Conservation (phyloP, 2,888 invertebrate species). For the Lasioglossum pauxillum region DNA sequence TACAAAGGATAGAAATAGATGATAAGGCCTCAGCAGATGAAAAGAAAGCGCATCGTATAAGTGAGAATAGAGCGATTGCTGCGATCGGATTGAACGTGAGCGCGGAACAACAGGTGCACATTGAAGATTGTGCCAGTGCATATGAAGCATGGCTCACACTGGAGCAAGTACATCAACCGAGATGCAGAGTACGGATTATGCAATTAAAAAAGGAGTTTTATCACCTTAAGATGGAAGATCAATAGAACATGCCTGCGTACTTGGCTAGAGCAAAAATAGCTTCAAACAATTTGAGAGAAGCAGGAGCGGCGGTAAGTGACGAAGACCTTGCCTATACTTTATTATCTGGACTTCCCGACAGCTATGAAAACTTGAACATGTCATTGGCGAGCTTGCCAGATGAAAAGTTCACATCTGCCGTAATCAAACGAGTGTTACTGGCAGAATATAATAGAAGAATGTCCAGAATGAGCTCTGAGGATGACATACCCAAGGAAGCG, state of each 20-base stretch:
- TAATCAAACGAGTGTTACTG: background rate
- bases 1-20: no score
- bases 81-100: slow-evolving; percentile 2
- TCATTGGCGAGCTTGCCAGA: slow-evolving; percentile 1
- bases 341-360: no score
- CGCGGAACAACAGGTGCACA: slow-evolving; percentile 21
- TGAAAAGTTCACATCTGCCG: slow-evolving; percentile 9
- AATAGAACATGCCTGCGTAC: slow-evolving; percentile 9
- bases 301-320: slow-evolving; percentile 14
- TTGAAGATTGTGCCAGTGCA: slow-evolving; percentile 5
- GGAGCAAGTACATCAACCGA: slow-evolving; percentile 22
- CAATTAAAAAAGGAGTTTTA: slow-evolving; percentile 21
- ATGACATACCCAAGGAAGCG: background rate
- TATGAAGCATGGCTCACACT: background rate
- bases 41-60: background rate
- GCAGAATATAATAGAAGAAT: background rate
- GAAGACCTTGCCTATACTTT: slow-evolving; percentile 13
- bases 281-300: slow-evolving; percentile 11
- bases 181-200: slow-evolving; percentile 16
- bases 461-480: background rate
- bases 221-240: slow-evolving; percentile 12
- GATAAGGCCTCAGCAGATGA: background rate
- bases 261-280: slow-evolving; percentile 12
- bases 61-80: slow-evolving; percentile 3
- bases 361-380: no score